Evolutionary conservation across 2,113 vertebrate genomes (phyloP).

Genomic region (Catharus minimus): DNA sequence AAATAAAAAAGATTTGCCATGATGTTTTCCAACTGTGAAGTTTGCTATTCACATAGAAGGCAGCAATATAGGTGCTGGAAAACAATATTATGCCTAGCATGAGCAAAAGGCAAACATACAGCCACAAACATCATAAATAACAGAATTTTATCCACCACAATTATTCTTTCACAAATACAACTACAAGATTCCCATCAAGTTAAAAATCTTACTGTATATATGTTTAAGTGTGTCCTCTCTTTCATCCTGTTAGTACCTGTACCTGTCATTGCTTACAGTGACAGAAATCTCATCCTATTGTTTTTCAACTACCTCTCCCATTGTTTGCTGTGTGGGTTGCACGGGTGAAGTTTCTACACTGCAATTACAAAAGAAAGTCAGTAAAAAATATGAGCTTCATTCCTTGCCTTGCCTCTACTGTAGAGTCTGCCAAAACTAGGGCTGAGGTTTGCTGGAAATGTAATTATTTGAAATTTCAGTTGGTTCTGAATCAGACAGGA

Average conservation of each 20-base stretch:
- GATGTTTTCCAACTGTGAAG: background rate
- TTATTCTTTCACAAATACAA: background rate
- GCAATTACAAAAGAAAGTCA: background rate
- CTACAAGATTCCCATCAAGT: background rate
- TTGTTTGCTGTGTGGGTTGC: background rate
- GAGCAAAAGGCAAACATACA: background rate
- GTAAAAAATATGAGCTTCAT: background rate
- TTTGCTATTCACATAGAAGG: background rate
- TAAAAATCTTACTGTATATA: background rate
- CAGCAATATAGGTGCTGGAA: background rate
- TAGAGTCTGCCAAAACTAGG: conserved; percentile 1
- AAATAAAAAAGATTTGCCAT: background rate
- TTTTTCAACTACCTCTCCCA: background rate
- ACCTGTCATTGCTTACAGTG: background rate
- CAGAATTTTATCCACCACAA: background rate
- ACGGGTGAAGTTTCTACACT: background rate
- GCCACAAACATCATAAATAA: background rate
- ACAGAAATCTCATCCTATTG: background rate
- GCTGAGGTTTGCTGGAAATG: conserved; percentile 31
- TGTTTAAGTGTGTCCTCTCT: background rate
- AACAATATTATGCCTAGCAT: background rate
- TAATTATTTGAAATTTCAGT: conserved; percentile 7
- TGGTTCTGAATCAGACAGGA: conserved; percentile 8
- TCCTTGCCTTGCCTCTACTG: background rate
- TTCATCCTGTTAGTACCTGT: background rate